Conservation (phyloP, 2,888 invertebrate species). For the Plemyria rubiginata region DNA sequence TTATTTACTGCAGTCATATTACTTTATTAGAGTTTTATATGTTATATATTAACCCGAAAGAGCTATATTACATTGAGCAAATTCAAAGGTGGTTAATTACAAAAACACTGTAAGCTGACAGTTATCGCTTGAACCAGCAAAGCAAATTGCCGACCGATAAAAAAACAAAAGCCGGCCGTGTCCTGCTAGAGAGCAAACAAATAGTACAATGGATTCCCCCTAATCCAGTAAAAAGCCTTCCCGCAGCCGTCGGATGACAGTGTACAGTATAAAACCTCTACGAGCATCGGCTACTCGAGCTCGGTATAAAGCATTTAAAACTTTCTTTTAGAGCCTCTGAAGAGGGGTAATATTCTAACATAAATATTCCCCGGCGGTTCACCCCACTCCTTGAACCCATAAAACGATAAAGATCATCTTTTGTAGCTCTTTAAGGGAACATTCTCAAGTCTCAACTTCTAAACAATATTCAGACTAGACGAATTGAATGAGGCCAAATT, state of each 20-base stretch:
- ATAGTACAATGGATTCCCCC: slow-evolving; percentile 50
- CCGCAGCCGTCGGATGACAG: slow-evolving; percentile 43
- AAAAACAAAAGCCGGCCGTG: slow-evolving; percentile 49
- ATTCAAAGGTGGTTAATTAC: neutral
- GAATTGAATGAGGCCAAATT: slow-evolving; percentile 3
- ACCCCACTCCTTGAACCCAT: slow-evolving; percentile 64
- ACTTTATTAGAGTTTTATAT: no score
- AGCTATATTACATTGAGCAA: neutral
- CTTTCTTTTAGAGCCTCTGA: slow-evolving; percentile 69
- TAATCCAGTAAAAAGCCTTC: slow-evolving; percentile 53
- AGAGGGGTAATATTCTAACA: slow-evolving; percentile 65
- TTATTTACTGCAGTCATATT: no score
- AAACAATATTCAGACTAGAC: slow-evolving; percentile 7
- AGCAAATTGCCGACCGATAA: slow-evolving; percentile 49
- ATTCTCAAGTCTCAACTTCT: slow-evolving; percentile 42
- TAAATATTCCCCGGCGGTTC: slow-evolving; percentile 65
- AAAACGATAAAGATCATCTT: slow-evolving; percentile 77
- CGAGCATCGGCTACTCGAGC: slow-evolving; percentile 53
- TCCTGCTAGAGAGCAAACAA: slow-evolving; percentile 43
- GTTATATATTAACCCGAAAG: neutral
- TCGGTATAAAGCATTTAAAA: slow-evolving; percentile 72
- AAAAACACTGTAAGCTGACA: slow-evolving; percentile 29
- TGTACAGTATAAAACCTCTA: slow-evolving; percentile 51
- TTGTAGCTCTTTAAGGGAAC: slow-evolving; percentile 60
- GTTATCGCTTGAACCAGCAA: slow-evolving; percentile 45